A percentile compares a stretch with the other conserved stretches of the same genome.
Conservation (phyloP, 1,140 invertebrate species). For the Heliconius nattereri region DNA sequence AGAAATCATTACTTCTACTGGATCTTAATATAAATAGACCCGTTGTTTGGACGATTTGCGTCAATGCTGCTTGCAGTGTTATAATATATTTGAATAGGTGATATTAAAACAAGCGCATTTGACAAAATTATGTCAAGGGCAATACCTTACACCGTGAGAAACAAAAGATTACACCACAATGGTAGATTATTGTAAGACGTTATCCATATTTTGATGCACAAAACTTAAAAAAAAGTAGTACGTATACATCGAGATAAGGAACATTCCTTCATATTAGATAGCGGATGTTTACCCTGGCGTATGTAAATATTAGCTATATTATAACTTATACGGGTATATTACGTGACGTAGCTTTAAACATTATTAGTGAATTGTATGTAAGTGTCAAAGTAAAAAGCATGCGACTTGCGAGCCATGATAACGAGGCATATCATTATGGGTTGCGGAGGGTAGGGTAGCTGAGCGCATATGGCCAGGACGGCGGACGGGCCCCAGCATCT, state of each 20-base stretch:
- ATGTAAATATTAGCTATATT: conserved; percentile 23
- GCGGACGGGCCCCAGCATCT: conserved; percentile 65
- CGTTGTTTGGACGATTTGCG: background rate
- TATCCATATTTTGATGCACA: conserved; percentile 30
- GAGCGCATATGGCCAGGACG: conserved; percentile 64
- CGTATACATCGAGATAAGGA: conserved; percentile 19
- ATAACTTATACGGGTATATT: conserved; percentile 15
- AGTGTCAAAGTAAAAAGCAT: conserved; percentile 8
- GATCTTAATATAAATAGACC: conserved; percentile 5
- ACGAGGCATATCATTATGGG: conserved; percentile 71
- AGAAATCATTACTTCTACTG: background rate
- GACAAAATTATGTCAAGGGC: conserved; percentile 4
- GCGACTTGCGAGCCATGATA: conserved; percentile 49
- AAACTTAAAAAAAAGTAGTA: conserved; percentile 27
- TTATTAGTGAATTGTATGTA: background rate
- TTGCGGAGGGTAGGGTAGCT: conserved; percentile 58
- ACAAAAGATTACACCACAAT: conserved; percentile 11
- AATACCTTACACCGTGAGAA: background rate
- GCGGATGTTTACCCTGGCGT: conserved; percentile 42
- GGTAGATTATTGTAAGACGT: conserved; percentile 5
- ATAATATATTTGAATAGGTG: background rate
- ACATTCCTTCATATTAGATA: conserved; percentile 26
- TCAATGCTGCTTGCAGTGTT: background rate
- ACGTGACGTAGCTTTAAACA: background rate
- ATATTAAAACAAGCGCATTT: background rate